These are phyloP conservation scores for Glyptemys insculpta DNA, from an alignment of 2,797 vertebrate species.

Conservation along the genomic window DNA sequence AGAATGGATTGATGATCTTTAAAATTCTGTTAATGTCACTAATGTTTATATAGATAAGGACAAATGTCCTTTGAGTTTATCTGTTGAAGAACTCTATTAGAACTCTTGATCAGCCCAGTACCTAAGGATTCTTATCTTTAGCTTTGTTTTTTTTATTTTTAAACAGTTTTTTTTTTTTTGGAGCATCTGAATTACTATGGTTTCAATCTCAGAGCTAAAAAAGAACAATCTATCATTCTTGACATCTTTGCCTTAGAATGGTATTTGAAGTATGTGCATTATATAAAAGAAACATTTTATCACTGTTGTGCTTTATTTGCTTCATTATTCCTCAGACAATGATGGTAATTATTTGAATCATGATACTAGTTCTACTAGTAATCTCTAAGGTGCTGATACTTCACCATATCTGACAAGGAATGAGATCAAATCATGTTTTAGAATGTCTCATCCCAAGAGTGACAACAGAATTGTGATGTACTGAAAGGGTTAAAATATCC, in stretches of 20 bases:
- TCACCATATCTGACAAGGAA: neutral
- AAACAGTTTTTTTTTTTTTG: neutral
- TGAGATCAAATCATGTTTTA: neutral
- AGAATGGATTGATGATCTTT: neutral
- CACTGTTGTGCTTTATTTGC: neutral
- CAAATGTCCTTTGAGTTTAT: neutral
- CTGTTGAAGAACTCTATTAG: neutral
- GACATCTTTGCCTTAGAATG: neutral
- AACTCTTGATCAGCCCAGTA: constrained; percentile 9
- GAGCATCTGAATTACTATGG: neutral
- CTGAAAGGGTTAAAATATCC: constrained; percentile 15
- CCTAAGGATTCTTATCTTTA: neutral
- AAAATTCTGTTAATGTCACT: fast-evolving
- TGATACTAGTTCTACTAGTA: neutral
- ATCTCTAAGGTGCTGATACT: neutral
- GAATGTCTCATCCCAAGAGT: neutral
- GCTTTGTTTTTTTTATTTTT: neutral
- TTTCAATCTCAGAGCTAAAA: constrained; percentile 10
- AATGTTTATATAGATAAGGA: neutral
- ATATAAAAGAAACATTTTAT: neutral
- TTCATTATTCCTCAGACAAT: neutral
- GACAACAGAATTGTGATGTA: neutral
- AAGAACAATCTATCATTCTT: neutral
- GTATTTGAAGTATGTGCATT: neutral
- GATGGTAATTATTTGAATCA: neutral